Percentiles rank a stretch among this genome's conserved stretches.
Conservation (phyloP, 2,797 vertebrate species). For the Dromococcyx pavoninus region DNA sequence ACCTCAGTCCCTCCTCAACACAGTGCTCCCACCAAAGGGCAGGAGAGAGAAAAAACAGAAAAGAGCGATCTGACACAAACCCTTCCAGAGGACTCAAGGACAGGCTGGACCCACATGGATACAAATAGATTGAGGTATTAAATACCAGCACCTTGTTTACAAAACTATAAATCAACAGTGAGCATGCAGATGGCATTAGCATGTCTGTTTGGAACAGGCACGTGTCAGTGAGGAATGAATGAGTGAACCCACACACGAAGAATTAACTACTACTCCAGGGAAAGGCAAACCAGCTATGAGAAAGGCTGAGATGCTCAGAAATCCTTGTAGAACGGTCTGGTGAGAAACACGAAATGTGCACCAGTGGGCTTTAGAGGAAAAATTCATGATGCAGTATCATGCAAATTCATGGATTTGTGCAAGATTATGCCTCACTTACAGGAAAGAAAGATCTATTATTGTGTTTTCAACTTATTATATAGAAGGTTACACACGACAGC, state of each 20-base stretch:
- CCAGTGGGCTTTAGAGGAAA: not conserved
- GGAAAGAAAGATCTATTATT: not conserved
- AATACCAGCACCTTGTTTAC: not conserved
- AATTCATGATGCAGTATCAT: not conserved
- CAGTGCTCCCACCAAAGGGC: not conserved
- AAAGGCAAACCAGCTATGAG: not conserved
- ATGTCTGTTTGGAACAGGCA: not conserved
- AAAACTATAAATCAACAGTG: not conserved
- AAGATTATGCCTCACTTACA: not conserved
- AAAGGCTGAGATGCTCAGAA: fast-evolving
- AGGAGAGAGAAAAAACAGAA: not conserved
- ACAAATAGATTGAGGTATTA: not conserved
- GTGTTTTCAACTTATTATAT: not conserved
- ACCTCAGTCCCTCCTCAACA: not conserved
- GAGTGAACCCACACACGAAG: fast-evolving
- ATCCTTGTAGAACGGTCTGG: not conserved
- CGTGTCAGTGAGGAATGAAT: fast-evolving
- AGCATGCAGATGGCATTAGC: not conserved
- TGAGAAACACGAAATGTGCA: not conserved
- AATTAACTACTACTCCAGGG: not conserved
- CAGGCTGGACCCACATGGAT: fast-evolving
- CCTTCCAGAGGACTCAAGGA: not conserved
- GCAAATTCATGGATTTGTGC: not conserved
- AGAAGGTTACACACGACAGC: not conserved
- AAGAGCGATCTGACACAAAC: fast-evolving